A percentile compares a stretch with the other conserved stretches of the same genome.
phyloP scores from a whole-genome alignment of 92 coral and sea anemone genomes.

The Porites lobata region DNA sequence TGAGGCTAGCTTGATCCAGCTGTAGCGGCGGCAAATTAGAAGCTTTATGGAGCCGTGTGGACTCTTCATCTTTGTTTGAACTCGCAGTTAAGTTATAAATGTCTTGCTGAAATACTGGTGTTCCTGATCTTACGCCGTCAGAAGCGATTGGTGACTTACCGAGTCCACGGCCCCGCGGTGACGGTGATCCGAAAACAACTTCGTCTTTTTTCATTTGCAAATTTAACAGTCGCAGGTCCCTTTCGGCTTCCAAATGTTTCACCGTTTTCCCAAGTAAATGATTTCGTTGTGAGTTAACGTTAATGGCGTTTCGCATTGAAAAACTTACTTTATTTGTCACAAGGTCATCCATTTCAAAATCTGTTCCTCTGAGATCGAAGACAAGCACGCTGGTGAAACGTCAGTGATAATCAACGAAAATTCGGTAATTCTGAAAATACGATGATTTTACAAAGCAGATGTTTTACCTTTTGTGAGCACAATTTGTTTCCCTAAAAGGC shows the following conservation, averaged over 20 bases:
- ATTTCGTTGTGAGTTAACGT: conserved; percentile 57
- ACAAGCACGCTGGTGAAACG: background rate
- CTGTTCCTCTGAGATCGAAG: background rate
- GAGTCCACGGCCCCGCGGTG: background rate
- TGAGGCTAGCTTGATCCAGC: conserved; percentile 14
- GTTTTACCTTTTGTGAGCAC: conserved; percentile 2
- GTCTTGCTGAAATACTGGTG: conserved; percentile 7
- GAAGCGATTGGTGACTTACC: conserved; percentile 11
- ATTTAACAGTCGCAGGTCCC: conserved; percentile 77
- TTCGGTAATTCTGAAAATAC: background rate
- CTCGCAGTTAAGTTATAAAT: background rate
- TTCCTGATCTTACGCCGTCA: background rate
- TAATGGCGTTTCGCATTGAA: conserved; percentile 74
- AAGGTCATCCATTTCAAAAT: conserved; percentile 58
- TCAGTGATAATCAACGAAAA: background rate
- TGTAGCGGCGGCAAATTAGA: conserved; percentile 33
- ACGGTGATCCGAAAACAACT: conserved; percentile 43
- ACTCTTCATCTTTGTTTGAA: background rate
- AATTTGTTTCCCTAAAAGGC: background rate
- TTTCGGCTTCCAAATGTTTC: conserved; percentile 77
- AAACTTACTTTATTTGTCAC: conserved; percentile 67
- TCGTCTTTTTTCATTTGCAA: conserved; percentile 77
- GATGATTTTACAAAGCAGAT: conserved; percentile 5
- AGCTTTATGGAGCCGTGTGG: conserved; percentile 10
- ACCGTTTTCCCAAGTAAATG: conserved; percentile 71